Conservation (phyloP, 64 coral and sea anemone species). For the Pachyseris speciosa region DNA sequence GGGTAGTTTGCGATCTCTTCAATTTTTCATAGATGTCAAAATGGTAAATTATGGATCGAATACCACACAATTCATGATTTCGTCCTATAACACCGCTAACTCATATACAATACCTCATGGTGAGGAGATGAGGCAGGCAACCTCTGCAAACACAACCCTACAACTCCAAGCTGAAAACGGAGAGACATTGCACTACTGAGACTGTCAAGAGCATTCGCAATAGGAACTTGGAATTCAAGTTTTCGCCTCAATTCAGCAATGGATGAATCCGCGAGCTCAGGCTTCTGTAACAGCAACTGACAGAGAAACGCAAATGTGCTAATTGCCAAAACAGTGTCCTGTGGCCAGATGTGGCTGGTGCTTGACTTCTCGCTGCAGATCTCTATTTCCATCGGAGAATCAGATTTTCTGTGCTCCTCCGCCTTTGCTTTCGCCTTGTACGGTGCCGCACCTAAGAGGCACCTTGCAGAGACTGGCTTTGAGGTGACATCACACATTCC, state of each 20-base stretch:
- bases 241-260: slow-evolving; percentile 45
- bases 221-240: background rate
- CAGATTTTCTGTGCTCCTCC: background rate
- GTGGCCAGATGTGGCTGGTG: slow-evolving; percentile 56
- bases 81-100: too few species aligned
- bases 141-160: slow-evolving; percentile 72
- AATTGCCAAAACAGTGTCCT: slow-evolving; percentile 55
- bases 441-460: background rate
- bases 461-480: slow-evolving; percentile 18
- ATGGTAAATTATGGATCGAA: too few species aligned
- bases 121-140: slow-evolving; percentile 61
- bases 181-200: slow-evolving; percentile 52
- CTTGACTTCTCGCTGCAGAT: background rate
- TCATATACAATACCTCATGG: slow-evolving; percentile 58
- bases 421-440: background rate
- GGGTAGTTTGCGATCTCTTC: background rate
- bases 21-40: background rate
- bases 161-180: slow-evolving; percentile 76
- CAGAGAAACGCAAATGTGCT: slow-evolving; percentile 71
- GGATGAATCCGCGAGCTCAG: background rate
- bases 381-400: background rate
- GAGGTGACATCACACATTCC: background rate
- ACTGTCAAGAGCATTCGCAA: background rate
- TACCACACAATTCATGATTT: too few species aligned
- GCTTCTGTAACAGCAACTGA: slow-evolving; percentile 51